Conservation (phyloP, 2,797 vertebrate genomes). For the Sebastes minor region DNA sequence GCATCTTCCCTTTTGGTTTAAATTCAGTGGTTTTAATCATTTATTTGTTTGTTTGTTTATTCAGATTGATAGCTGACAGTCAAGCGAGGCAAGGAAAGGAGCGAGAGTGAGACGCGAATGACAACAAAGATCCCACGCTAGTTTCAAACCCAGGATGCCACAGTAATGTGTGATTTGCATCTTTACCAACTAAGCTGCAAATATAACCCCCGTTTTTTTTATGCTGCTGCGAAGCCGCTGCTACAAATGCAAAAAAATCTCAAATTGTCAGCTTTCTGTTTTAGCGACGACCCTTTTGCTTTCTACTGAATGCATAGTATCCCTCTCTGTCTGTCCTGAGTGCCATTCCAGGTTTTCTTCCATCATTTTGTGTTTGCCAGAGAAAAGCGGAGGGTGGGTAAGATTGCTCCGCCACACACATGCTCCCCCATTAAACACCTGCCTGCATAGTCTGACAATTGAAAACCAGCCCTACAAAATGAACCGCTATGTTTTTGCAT, state of each 20-base stretch:
- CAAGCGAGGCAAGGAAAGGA: background rate
- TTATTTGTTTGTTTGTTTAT: background rate
- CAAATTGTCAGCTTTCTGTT: background rate
- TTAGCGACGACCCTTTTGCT: background rate
- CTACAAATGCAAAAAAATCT: background rate
- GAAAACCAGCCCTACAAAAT: constrained; percentile 20
- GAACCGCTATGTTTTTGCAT: constrained; percentile 30
- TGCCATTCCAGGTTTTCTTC: constrained; percentile 24
- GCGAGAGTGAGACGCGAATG: background rate
- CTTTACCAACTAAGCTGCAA: background rate
- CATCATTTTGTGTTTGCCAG: constrained; percentile 41
- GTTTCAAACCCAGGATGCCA: background rate
- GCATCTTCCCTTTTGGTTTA: background rate
- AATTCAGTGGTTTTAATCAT: background rate
- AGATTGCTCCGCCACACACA: constrained; percentile 5
- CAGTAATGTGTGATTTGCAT: constrained; percentile 10
- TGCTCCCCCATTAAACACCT: constrained; percentile 34
- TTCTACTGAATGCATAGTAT: constrained; percentile 1
- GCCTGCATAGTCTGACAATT: constrained; percentile 32
- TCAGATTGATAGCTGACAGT: background rate
- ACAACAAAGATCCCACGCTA: background rate
- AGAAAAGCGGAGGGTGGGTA: constrained; percentile 25
- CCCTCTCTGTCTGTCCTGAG: constrained; percentile 13
- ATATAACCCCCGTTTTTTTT: background rate
- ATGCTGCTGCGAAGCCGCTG: background rate